phyloP scores from a whole-genome alignment of 1,140 invertebrate genomes.

The Branchinecta lindahli region DNA sequence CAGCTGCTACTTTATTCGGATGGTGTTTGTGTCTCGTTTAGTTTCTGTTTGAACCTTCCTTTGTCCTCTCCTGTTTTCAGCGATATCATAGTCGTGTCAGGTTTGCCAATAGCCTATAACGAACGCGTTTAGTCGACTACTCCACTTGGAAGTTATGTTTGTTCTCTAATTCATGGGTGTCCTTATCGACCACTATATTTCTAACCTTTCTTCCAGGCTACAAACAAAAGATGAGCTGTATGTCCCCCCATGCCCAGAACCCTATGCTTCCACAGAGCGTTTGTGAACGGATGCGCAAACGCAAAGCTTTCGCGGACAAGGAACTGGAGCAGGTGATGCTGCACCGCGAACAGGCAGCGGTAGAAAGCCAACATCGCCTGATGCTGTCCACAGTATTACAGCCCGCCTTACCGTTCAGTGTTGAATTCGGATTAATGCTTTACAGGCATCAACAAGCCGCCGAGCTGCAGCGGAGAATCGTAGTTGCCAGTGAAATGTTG shows the following conservation, averaged over 20 bases:
- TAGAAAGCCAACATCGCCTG: constrained; percentile 16
- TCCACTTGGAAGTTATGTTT: no score
- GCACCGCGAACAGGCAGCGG: constrained; percentile 25
- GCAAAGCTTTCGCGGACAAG: constrained; percentile 35
- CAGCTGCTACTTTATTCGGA: no score
- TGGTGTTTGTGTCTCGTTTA: no score
- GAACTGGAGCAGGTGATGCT: constrained; percentile 33
- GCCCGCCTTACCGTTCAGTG: constrained; percentile 3
- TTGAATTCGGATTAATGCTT: background rate
- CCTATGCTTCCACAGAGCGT: constrained; percentile 26
- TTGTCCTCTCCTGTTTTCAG: no score
- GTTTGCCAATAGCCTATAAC: no score
- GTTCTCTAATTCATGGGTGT: no score
- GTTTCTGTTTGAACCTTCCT: no score
- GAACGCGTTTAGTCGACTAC: no score
- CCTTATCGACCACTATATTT: no score
- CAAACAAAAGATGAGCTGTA: constrained; percentile 12
- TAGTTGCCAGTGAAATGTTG: constrained; percentile 7
- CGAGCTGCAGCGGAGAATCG: background rate
- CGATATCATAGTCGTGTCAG: no score
- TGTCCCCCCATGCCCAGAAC: background rate
- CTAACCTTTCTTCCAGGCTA: constrained; percentile 16
- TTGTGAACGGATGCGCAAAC: constrained; percentile 33
- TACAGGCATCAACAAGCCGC: background rate
- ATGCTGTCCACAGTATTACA: background rate